Evolutionary conservation across 1,140 invertebrate species (phyloP), one percentile per base, ranked within the genome.

Genomic region (Anastatus disparis): DNA sequence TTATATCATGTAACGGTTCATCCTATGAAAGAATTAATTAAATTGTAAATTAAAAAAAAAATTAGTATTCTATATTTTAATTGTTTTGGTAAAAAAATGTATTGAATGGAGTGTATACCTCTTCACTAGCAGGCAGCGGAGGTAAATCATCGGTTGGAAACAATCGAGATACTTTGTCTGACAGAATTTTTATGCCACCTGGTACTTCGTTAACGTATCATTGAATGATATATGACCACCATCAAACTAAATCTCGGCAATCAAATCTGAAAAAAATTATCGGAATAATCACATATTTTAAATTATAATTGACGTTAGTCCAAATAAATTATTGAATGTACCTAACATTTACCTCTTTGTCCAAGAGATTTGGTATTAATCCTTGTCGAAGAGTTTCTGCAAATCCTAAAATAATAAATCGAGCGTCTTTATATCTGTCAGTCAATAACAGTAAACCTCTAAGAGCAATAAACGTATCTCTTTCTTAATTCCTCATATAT

Each of bases 401-500:
- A 88, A 92, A 99, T 0, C 91, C 95, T 7, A 99, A 85, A 76
- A 99, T 99, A 68, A 97, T 94, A 75, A 91, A 92, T 85, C 95
- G 91, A 8, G 97, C 96, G 82, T 98, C 97, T 64, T 92, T 82
- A 77, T 90, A 91, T 71, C 96, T 89, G 1, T 90, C 92, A 7
- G 94, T 94, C 1, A 98, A 84, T 40, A 99, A 85, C 58, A 98
- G 89, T 46, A 98, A 83, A 31, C 98, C 98, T 74, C 95, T 90
- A 15, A 99, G 78, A 12, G 98, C 88, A 63, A 99, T 99, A 81
- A 99, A 99, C 1, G 98, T 99, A 83, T 99, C 98, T 70, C 98
- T 88, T 26, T 98, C 98, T 98, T 98, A 99, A 86, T 96, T 98
- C 77, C 98, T 89, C 95, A 97, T 98, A 80, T 98, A 97, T 35